A percentile compares a stretch with the other conserved stretches of the same genome.
These are phyloP conservation scores for Neomicropteryx cornuta DNA, from an alignment of 1,140 invertebrate genomes.

Conservation along the genomic window DNA sequence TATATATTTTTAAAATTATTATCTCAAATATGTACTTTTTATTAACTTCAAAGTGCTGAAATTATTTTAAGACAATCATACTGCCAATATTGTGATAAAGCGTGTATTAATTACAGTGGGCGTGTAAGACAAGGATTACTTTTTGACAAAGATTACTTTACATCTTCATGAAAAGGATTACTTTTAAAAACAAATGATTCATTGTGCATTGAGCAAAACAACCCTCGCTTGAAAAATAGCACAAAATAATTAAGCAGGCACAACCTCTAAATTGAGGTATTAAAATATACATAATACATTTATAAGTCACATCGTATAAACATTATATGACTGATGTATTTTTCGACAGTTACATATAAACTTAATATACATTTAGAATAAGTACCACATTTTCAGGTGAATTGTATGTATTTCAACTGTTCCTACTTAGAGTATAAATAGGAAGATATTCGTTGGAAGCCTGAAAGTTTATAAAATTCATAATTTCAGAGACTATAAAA, in stretches of 20 bases:
- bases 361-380: no score
- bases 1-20: neutral
- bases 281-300: neutral
- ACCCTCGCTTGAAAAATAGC: neutral
- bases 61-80: constrained; percentile 17
- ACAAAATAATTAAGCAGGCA: neutral
- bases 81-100: constrained; percentile 28
- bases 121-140: no score
- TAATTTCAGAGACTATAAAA: no score
- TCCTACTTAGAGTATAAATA: no score
- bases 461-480: no score
- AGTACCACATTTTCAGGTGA: no score
- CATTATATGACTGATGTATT: no score
- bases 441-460: no score
- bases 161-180: neutral
- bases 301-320: no score
- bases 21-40: neutral
- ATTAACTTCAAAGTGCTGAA: constrained; percentile 6
- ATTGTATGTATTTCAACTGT: no score
- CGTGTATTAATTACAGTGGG: constrained; percentile 7
- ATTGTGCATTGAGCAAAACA: neutral
- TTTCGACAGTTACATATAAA: no score
- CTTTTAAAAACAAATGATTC: neutral
- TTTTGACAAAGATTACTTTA: neutral
- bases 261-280: neutral